Base-by-base conservation (phyloP, 1,140 invertebrate species). In the Zaprionus ghesquierei region DNA sequence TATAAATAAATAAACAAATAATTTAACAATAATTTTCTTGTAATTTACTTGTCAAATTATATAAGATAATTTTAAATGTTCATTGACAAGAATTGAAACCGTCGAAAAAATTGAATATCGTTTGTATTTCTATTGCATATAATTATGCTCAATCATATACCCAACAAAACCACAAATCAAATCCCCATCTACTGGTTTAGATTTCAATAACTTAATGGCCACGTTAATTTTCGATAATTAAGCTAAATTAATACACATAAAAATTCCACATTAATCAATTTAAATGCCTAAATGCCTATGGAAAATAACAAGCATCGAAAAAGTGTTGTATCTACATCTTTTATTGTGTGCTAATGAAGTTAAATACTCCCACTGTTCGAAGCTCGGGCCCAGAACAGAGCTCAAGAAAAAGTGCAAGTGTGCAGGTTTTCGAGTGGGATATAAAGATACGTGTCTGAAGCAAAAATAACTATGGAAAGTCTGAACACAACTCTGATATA, bases 271-370 rank as follows among this genome's bases (percentile, higher is more conserved):
- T 66, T 58, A 50, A 59, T 27, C 22, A 66, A 31, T 1, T 18
- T 44, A n/a, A n/a, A n/a, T n/a, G n/a, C n/a, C n/a, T 41, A 23
- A 58, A 63, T 58, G 38, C 46, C 81, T n/a, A 69, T 73, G 64
- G 65, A 65, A 69, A 81, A 77, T 56, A 64, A 41, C 12, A 50
- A 5, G 22, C 25, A 69, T 33, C 61, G 6, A 54, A 55, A 61
- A 23, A 20, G 23, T 35, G 25, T 44, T 27, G 20, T 51, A 63
- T 74, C 56, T 53, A 60, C 35, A 54, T 51, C 27, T 69, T 79
- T 79, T 77, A 87, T 87, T 87, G 82, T 87, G 82, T 87, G 82
- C 82, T 89, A 87, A 87, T 89, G 46, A 89, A 75, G 64, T 53
- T 63, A 12, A 72, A 77, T 68, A 82, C 79, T 87, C 82, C 84